Base-by-base conservation (phyloP, 2,888 invertebrate species). In the Trachelus troglodyta region DNA sequence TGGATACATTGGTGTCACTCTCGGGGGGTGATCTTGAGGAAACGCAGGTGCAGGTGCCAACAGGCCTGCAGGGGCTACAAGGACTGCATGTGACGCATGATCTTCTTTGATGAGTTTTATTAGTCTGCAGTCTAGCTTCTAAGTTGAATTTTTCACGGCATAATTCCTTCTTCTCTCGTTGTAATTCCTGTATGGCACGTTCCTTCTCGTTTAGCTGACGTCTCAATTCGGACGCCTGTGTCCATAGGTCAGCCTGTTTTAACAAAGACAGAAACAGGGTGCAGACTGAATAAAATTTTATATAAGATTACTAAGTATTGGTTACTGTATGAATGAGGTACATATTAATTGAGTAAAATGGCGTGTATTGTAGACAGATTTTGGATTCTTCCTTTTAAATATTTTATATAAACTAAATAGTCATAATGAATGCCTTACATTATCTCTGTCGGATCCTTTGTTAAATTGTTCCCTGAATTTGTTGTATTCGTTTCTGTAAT, bases 401-500 rank as follows among this genome's bases (percentile, higher is more conserved):
- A 79, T 34, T 31, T 30, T 34, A n/a, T 74, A 15, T 15, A 12
- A 74, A 35, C 23, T 74, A 30, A 74, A 74, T 35, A n/a, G 34
- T n/a, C 6, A 35, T 79, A 74, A 75, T 76, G 69, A 71, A 79
- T 76, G 74, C 78, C 85, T 87, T 87, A 92, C 92, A 77, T 87
- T 88, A 79, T 92, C 89, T 75, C 86, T 85, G 34, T 90, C 89
- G 34, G 89, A 85, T 35, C 85, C 79, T 81, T 88, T 91, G 77
- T 87, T 88, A 73, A 90, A 85, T 80, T 92, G 90, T 76, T 92
- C 92, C 76, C 91, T 88, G 34, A 92, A 82, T 81, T 90, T 91
- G 56, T 91, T 91, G 82, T 92, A 93, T 83, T 94, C 93, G 34
- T 91, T 91, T 88, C 91, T 92, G 81, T 92, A 93, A 86, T 92